A percentile compares a stretch with the other conserved stretches of the same genome.
Conservation (phyloP, 2,888 invertebrate genomes). For the Ypsolopha sequella region DNA sequence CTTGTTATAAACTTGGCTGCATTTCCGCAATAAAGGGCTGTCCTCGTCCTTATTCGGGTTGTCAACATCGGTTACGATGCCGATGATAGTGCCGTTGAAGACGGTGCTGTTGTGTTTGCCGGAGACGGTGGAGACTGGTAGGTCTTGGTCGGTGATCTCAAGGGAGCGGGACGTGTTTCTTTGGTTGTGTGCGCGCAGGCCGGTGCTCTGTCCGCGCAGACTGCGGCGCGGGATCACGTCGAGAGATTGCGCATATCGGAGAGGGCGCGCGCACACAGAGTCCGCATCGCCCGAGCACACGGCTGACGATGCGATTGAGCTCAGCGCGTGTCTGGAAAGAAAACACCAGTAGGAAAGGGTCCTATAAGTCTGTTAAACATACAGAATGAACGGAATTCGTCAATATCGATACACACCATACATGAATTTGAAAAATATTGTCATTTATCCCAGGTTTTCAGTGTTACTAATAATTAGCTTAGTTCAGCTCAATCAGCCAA, state of each 20-base stretch:
- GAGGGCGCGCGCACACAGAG: constrained; percentile 19
- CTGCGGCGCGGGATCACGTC: constrained; percentile 24
- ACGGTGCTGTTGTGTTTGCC: constrained; percentile 27
- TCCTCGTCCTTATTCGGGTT: constrained; percentile 40
- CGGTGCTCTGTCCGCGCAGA: constrained; percentile 23
- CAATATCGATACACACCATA: too few species aligned
- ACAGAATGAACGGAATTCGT: too few species aligned
- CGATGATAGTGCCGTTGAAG: constrained; percentile 56
- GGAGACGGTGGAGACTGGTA: constrained; percentile 43
- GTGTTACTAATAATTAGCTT: too few species aligned
- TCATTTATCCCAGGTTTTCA: too few species aligned
- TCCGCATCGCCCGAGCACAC: constrained; percentile 47
- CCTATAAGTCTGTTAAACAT: too few species aligned
- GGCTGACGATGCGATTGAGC: constrained; percentile 76
- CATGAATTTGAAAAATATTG: too few species aligned
- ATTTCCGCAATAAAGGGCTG: constrained; percentile 60
- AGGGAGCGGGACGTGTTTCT: constrained; percentile 15
- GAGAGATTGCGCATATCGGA: constrained; percentile 38
- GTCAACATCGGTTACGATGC: constrained; percentile 39
- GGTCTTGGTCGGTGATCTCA: constrained; percentile 22
- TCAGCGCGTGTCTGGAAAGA: constrained; percentile 61
- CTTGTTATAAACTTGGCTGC: constrained; percentile 40
- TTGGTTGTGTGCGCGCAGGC: constrained; percentile 44
- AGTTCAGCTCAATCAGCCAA: too few species aligned
- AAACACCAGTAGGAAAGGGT: neutral